Conservation (phyloP, 2,797 vertebrate species). For the Agapornis canus region DNA sequence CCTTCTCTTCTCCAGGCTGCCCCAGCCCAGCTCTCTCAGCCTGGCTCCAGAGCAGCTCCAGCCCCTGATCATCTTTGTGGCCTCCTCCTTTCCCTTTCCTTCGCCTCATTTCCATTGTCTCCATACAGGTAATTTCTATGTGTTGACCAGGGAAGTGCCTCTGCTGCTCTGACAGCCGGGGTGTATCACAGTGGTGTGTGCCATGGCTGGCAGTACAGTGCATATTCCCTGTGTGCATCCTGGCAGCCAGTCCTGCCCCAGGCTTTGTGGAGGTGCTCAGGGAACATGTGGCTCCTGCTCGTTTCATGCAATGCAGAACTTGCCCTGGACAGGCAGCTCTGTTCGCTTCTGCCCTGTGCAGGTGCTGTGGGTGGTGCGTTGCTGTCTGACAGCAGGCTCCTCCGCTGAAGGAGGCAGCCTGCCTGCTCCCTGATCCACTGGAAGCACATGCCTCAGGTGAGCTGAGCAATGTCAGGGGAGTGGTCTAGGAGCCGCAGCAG, state of each 20-base stretch:
- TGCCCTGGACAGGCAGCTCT: neutral
- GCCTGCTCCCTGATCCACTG: neutral
- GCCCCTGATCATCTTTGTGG: neutral
- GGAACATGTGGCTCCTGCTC: neutral
- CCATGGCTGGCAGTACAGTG: neutral
- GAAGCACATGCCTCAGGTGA: neutral
- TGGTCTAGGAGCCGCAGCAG: neutral
- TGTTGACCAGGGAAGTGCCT: neutral
- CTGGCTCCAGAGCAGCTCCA: neutral
- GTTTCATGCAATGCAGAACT: neutral
- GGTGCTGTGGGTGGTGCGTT: neutral
- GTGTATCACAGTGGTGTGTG: neutral
- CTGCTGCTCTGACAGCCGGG: neutral
- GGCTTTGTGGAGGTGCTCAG: neutral
- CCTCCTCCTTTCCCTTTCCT: neutral
- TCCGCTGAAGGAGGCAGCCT: neutral
- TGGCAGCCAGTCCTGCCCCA: neutral
- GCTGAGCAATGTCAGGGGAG: neutral
- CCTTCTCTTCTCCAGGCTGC: neutral
- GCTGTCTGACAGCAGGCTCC: neutral
- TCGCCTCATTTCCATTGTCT: neutral
- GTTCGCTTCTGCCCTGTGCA: neutral
- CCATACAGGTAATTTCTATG: neutral
- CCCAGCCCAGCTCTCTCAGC: neutral
- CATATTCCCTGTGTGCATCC: neutral